Conservation (phyloP, 2,888 invertebrate species). For the Campaea margaritaria region DNA sequence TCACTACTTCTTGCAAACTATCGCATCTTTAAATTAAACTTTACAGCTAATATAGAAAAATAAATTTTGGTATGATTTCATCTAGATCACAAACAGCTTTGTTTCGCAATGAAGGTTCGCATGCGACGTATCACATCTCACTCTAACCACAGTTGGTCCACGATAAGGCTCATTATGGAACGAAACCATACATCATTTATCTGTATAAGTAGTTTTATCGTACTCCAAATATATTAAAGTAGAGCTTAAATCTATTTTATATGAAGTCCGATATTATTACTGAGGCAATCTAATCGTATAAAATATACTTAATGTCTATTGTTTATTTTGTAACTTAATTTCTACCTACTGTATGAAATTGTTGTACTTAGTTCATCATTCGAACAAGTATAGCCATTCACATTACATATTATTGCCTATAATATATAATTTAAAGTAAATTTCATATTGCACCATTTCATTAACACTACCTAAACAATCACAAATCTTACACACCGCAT, state of each 20-base stretch:
- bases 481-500: slow-evolving; percentile 59
- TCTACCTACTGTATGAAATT: slow-evolving; percentile 35
- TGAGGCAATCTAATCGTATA: slow-evolving; percentile 29
- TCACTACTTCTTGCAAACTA: slow-evolving; percentile 41
- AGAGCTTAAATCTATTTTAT: slow-evolving; percentile 9
- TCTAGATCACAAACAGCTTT: slow-evolving; percentile 35
- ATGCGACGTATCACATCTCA: slow-evolving; percentile 51
- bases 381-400: slow-evolving; percentile 33
- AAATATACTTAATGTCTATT: slow-evolving; percentile 20
- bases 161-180: slow-evolving; percentile 72
- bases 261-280: slow-evolving; percentile 26
- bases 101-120: slow-evolving; percentile 46
- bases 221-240: slow-evolving; percentile 26
- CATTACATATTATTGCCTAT: slow-evolving; percentile 20
- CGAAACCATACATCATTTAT: slow-evolving; percentile 42
- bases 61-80: slow-evolving; percentile 40
- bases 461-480: slow-evolving; percentile 57
- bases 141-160: slow-evolving; percentile 75
- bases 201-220: slow-evolving; percentile 33
- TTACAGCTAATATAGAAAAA: slow-evolving; percentile 38
- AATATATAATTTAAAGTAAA: slow-evolving; percentile 32
- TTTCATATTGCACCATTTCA: slow-evolving; percentile 63
- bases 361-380: slow-evolving; percentile 49
- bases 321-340: slow-evolving; percentile 12
- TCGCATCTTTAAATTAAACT: slow-evolving; percentile 32